A percentile compares a stretch with the other conserved stretches of the same genome.
These are phyloP conservation scores for Apistogramma diplotaenia DNA, from an alignment of 2,113 vertebrate genomes.

Conservation along the genomic window DNA sequence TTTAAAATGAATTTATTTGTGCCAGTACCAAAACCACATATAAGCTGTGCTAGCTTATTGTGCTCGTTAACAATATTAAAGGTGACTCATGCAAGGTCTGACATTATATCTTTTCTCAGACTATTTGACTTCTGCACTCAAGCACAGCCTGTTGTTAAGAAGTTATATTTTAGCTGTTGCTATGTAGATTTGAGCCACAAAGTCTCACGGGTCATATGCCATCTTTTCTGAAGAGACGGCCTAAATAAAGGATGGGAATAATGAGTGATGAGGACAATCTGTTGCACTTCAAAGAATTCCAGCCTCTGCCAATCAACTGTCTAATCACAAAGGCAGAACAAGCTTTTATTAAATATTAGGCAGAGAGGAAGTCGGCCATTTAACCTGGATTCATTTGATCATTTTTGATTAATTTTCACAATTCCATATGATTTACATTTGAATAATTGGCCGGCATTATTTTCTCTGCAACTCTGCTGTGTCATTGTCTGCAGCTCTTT, in stretches of 20 bases:
- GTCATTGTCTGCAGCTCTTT: constrained; percentile 42
- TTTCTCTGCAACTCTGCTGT: constrained; percentile 34
- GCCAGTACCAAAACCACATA: background rate
- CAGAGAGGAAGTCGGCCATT: constrained; percentile 48
- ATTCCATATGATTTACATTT: constrained; percentile 48
- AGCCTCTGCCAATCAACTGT: constrained; percentile 50
- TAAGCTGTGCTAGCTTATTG: accelerated
- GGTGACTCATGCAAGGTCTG: background rate
- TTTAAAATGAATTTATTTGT: background rate
- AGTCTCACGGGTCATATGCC: constrained; percentile 33
- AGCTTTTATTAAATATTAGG: constrained; percentile 62
- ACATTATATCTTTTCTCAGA: background rate
- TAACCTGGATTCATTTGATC: constrained; percentile 68
- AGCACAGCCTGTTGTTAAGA: background rate
- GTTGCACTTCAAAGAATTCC: constrained; percentile 37
- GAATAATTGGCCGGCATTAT: constrained; percentile 53
- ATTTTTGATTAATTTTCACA: constrained; percentile 60
- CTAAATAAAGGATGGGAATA: constrained; percentile 41
- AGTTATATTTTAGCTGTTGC: background rate
- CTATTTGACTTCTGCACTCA: background rate
- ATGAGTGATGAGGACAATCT: constrained; percentile 48
- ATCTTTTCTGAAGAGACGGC: constrained; percentile 36
- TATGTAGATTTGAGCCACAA: background rate
- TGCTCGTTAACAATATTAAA: background rate
- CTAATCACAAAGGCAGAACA: constrained; percentile 59